These are phyloP conservation scores for Pectinophora gossypiella DNA, from an alignment of 1,140 invertebrate genomes.

Conservation along the genomic window DNA sequence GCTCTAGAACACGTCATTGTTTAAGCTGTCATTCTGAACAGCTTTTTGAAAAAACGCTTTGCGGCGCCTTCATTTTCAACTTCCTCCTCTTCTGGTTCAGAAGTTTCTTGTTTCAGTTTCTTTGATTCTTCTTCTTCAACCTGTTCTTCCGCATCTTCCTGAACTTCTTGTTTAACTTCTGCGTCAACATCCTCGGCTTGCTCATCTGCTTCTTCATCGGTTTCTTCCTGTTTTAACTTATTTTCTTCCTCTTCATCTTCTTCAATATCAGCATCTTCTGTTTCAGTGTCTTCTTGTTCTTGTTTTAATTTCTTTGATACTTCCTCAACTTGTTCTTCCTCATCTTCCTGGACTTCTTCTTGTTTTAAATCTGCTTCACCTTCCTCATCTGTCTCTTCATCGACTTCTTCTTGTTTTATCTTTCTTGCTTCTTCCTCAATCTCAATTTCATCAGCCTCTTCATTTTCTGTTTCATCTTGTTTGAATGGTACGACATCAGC, in stretches of 20 bases:
- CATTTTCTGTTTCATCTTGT: neutral
- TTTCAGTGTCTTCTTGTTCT: slow-evolving; percentile 11
- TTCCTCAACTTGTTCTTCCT: neutral
- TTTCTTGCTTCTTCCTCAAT: neutral
- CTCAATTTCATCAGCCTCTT: neutral
- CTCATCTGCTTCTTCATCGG: slow-evolving; percentile 12
- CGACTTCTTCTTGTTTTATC: slow-evolving; percentile 16
- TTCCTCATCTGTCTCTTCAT: slow-evolving; percentile 2
- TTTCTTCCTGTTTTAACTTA: slow-evolving; percentile 14
- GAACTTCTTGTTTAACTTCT: slow-evolving; percentile 1
- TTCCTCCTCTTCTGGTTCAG: slow-evolving; percentile 8
- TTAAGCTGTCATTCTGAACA: slow-evolving; percentile 39
- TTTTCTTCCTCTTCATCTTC: slow-evolving; percentile 9
- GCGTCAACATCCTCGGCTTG: neutral
- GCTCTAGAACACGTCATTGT: slow-evolving; percentile 42
- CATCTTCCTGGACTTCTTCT: neutral
- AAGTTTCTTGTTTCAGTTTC: slow-evolving; percentile 3
- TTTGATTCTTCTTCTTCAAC: slow-evolving; percentile 6
- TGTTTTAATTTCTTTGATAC: neutral
- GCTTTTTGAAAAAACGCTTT: slow-evolving; percentile 32
- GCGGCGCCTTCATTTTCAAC: slow-evolving; percentile 12
- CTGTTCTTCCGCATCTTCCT: slow-evolving; percentile 11
- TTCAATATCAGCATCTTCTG: slow-evolving; percentile 6
- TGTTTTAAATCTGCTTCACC: slow-evolving; percentile 10
- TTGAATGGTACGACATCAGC: neutral